Percentiles rank a stretch among this genome's conserved stretches.
Evolutionary conservation across 2,113 vertebrate species (phyloP).

Genomic region (Tor tambroides): DNA sequence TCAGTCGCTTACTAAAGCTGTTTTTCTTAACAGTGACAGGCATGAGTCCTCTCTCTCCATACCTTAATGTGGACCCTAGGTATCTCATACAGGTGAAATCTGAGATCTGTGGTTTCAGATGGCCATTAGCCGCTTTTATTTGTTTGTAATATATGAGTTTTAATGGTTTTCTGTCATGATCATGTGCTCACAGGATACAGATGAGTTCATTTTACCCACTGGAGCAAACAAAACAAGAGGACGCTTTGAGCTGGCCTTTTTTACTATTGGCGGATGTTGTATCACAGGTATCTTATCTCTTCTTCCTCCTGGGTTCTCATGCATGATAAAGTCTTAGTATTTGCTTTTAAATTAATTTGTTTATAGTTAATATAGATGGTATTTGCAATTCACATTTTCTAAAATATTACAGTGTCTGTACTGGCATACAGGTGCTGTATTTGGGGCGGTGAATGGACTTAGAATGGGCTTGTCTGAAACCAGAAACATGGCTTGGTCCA

Average conservation of each 20-base stretch:
- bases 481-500: slow-evolving; percentile 85
- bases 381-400: no score
- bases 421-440: slow-evolving; percentile 77
- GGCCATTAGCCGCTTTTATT: not conserved
- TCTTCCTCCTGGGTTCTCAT: not conserved
- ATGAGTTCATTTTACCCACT: slow-evolving; percentile 88
- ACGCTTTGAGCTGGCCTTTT: slow-evolving; percentile 87
- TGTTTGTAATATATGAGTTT: not conserved
- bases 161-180: not conserved
- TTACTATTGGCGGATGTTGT: slow-evolving; percentile 88
- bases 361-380: no score
- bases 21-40: slow-evolving; percentile 78
- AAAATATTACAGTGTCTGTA: not conserved
- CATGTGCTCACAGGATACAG: slow-evolving; percentile 76
- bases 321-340: not conserved
- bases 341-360: not conserved
- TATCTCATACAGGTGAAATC: slow-evolving; percentile 84
- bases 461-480: slow-evolving; percentile 85
- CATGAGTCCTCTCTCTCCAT: slow-evolving; percentile 87
- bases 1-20: not conserved
- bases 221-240: slow-evolving; percentile 88
- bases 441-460: slow-evolving; percentile 84
- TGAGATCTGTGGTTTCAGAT: slow-evolving; percentile 63
- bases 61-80: slow-evolving; percentile 85
- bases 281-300: slow-evolving; percentile 78